Evolutionary conservation across 2,797 vertebrate species (phyloP).

Genomic region (Acipenser oxyrinchus): DNA sequence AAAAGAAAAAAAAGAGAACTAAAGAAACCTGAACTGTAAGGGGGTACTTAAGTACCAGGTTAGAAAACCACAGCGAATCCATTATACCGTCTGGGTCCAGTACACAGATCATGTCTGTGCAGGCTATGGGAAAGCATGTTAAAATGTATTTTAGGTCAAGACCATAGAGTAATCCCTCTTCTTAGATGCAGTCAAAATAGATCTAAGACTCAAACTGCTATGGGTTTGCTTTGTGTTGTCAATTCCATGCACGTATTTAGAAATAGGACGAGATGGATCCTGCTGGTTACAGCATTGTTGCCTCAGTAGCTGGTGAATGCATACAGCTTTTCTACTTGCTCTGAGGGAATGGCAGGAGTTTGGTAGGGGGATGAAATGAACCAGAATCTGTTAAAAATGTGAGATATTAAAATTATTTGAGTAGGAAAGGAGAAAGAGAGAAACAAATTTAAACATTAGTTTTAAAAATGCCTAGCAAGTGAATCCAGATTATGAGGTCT

Average conservation of each 20-base stretch:
- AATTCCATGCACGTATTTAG: constrained; percentile 11
- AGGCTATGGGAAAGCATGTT: too few relatives aligned
- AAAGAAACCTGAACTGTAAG: too few relatives aligned
- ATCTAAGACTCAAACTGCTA: constrained; percentile 29
- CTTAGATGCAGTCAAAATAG: constrained; percentile 45
- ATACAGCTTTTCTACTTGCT: neutral
- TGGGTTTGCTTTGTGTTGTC: constrained; percentile 17
- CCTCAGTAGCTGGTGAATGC: constrained; percentile 22
- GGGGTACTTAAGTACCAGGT: too few relatives aligned
- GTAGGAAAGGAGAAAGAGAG: neutral
- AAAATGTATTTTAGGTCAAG: too few relatives aligned
- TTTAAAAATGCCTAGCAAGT: neutral
- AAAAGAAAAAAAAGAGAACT: too few relatives aligned
- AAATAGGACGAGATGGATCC: constrained; percentile 22
- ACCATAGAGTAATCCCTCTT: constrained; percentile 34
- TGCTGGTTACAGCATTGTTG: constrained; percentile 17
- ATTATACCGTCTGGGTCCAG: too few relatives aligned
- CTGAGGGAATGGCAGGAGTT: constrained; percentile 43
- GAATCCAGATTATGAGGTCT: constrained; percentile 44
- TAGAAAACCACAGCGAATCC: too few relatives aligned
- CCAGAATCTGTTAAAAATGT: constrained; percentile 29
- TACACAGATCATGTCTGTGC: too few relatives aligned
- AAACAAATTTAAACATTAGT: neutral
- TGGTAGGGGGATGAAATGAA: constrained; percentile 10
- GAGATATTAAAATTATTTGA: neutral